Conservation (phyloP, 2,888 invertebrate species). For the Megastigmus dorsalis region DNA sequence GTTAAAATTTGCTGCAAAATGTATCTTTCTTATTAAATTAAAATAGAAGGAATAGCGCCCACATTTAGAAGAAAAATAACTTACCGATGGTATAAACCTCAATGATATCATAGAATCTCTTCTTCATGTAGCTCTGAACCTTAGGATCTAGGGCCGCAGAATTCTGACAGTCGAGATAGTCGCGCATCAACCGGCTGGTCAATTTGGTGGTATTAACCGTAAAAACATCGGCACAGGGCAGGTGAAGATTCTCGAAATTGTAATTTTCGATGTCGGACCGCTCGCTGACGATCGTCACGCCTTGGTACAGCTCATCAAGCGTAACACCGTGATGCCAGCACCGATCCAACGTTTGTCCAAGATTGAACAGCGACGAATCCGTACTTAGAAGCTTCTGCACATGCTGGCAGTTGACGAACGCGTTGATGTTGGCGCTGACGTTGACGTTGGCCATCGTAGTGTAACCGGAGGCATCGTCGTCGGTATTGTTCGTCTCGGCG, state of each 20-base stretch:
- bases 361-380: constrained; percentile 2
- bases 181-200: constrained; percentile 4
- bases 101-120: constrained; percentile 30
- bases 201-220: not conserved
- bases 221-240: constrained; percentile 37
- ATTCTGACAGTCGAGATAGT: constrained; percentile 8
- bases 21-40: too few relatives aligned
- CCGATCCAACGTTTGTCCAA: not conserved
- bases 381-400: not conserved
- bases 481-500: not conserved
- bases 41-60: too few relatives aligned
- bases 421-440: not conserved
- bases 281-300: not conserved
- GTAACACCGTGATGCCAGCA: constrained; percentile 28
- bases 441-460: not conserved
- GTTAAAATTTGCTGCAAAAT: too few relatives aligned
- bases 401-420: constrained; percentile 30
- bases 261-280: constrained; percentile 1
- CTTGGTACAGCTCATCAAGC: constrained; percentile 7
- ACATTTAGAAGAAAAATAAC: too few relatives aligned
- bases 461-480: too few relatives aligned
- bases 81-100: constrained; percentile 22
- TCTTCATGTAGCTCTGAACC: not conserved
- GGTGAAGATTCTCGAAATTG: not conserved
- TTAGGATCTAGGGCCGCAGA: not conserved